These are phyloP conservation scores for Muscicapa adusta DNA, from an alignment of 2,113 vertebrate species.

Conservation along the genomic window DNA sequence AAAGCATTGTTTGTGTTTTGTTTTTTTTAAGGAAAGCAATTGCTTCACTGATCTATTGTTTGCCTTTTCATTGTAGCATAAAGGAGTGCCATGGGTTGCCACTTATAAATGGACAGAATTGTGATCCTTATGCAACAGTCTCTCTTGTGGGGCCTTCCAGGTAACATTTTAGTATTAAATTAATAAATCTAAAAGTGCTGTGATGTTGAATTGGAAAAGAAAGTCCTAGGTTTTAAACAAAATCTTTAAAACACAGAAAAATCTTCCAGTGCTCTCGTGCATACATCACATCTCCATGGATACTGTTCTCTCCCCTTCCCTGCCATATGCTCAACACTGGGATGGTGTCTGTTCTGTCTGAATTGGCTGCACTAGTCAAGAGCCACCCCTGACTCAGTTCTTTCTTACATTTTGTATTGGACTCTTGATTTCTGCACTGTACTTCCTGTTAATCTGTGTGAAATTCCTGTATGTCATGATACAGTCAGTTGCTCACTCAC, in stretches of 20 bases:
- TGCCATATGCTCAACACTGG: neutral
- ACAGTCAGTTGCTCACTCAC: neutral
- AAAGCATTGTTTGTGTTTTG: neutral
- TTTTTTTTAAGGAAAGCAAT: neutral
- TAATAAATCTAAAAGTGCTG: neutral
- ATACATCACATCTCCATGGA: neutral
- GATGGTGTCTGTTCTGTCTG: neutral
- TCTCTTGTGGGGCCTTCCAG: slow-evolving; percentile 92
- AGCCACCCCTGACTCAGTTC: neutral
- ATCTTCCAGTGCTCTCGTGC: neutral
- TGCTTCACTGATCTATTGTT: neutral
- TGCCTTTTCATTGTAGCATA: slow-evolving; percentile 76
- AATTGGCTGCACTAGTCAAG: neutral
- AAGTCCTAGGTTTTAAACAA: neutral
- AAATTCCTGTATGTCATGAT: neutral
- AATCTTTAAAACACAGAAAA: neutral
- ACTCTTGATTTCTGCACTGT: neutral
- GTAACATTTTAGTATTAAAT: slow-evolving; percentile 68
- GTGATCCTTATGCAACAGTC: slow-evolving; percentile 93
- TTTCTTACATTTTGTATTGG: neutral
- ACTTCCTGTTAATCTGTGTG: neutral
- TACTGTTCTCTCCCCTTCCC: neutral
- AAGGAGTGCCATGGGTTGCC: slow-evolving; percentile 94
- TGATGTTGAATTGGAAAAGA: neutral
- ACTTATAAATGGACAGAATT: slow-evolving; percentile 93